Conservation (phyloP, 2,113 vertebrate genomes). For the Pterocles gutturalis region DNA sequence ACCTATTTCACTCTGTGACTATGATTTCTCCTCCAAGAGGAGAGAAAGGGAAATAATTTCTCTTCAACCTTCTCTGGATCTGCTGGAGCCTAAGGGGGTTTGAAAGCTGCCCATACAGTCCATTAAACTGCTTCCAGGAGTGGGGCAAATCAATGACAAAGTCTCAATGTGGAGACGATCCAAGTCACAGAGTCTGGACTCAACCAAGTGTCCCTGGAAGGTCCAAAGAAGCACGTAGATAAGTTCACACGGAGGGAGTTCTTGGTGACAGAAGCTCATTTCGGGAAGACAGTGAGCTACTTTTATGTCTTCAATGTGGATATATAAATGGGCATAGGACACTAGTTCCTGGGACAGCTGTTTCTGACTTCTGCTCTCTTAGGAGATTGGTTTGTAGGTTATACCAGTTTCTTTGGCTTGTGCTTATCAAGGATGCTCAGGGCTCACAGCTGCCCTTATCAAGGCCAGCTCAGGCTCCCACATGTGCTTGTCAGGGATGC, state of each 20-base stretch:
- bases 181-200: accelerated
- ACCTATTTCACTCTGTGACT: not conserved
- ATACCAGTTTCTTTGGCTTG: not conserved
- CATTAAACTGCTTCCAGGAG: not conserved
- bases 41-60: not conserved
- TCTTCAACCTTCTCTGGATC: not conserved
- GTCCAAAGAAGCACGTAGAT: not conserved
- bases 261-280: not conserved
- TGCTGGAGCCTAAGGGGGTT: not conserved
- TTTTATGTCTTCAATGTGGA: not conserved
- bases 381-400: not conserved
- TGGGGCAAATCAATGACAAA: not conserved
- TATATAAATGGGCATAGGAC: accelerated
- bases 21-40: not conserved
- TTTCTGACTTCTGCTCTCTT: not conserved
- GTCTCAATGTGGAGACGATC: not conserved
- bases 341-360: not conserved
- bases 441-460: not conserved
- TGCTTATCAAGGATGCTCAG: not conserved
- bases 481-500: not conserved
- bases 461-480: not conserved
- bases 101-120: not conserved
- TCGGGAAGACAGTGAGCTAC: not conserved
- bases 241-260: not conserved
- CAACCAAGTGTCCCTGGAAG: accelerated